Evolutionary conservation across 2,797 vertebrate genomes (phyloP).

Genomic region (Phylloscopus collybita): DNA sequence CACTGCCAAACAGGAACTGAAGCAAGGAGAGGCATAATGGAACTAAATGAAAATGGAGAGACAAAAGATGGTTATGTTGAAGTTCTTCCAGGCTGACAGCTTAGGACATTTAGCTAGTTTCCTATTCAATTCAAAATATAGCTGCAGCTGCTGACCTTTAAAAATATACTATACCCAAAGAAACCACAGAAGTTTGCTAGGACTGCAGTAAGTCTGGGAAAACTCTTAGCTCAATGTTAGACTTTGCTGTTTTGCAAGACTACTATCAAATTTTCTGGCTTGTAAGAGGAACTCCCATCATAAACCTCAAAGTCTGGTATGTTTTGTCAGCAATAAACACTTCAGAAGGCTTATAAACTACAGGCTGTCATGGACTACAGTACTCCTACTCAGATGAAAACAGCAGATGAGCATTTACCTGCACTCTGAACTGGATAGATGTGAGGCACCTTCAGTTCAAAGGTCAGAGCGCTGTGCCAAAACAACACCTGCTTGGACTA

Average conservation of each 20-base stretch:
- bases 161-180: not conserved
- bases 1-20: not conserved
- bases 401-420: not conserved
- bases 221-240: not conserved
- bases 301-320: not conserved
- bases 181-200: not conserved
- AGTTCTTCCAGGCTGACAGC: not conserved
- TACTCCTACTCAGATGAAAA: not conserved
- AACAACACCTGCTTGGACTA: not conserved
- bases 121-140: not conserved
- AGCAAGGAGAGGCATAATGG: not conserved
- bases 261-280: not conserved
- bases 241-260: not conserved
- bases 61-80: not conserved
- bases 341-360: not conserved
- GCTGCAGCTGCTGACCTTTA: not conserved
- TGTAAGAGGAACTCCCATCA: not conserved
- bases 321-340: constrained; percentile 10
- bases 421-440: not conserved
- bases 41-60: not conserved
- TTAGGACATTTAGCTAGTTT: not conserved
- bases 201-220: not conserved
- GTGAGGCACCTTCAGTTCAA: not conserved
- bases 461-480: not conserved
- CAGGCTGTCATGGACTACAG: not conserved